Evolutionary conservation across 2,888 invertebrate species (phyloP).

Genomic region (Bugulina stolonifera): DNA sequence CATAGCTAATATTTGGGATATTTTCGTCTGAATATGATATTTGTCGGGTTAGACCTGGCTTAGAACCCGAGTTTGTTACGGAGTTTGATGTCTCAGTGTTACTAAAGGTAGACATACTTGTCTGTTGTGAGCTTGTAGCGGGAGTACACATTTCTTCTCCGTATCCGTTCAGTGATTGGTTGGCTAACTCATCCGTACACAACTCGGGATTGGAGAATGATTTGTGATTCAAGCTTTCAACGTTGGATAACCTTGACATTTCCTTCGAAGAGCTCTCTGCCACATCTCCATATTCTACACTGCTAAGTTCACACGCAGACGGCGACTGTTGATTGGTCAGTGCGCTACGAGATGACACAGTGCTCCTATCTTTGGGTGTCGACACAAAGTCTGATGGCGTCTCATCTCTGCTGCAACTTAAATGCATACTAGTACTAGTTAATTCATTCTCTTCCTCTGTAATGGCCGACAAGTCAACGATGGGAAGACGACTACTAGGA

Average conservation of each 20-base stretch:
- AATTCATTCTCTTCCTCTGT: conserved; percentile 8
- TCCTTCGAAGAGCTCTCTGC: not conserved
- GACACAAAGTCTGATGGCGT: conserved; percentile 7
- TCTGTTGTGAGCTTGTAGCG: not conserved
- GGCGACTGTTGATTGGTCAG: not conserved
- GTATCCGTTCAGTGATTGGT: not conserved
- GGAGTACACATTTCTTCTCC: conserved; percentile 22
- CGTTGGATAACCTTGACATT: not conserved
- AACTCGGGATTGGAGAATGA: conserved; percentile 20
- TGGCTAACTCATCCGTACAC: not conserved
- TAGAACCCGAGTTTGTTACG: not conserved
- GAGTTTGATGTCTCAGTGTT: not conserved
- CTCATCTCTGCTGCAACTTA: conserved; percentile 1
- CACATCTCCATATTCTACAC: not conserved
- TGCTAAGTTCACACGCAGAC: not conserved
- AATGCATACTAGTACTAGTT: conserved; percentile 20
- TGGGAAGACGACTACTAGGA: not conserved
- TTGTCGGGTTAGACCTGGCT: not conserved
- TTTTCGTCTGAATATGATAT: not conserved
- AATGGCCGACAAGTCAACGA: conserved; percentile 9
- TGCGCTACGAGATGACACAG: not conserved
- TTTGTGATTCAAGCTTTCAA: not conserved
- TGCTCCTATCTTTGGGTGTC: conserved; percentile 6
- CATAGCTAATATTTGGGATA: not conserved
- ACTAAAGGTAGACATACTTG: not conserved